Conservation (phyloP, 2,888 invertebrate species). For the Macropis europaea region DNA sequence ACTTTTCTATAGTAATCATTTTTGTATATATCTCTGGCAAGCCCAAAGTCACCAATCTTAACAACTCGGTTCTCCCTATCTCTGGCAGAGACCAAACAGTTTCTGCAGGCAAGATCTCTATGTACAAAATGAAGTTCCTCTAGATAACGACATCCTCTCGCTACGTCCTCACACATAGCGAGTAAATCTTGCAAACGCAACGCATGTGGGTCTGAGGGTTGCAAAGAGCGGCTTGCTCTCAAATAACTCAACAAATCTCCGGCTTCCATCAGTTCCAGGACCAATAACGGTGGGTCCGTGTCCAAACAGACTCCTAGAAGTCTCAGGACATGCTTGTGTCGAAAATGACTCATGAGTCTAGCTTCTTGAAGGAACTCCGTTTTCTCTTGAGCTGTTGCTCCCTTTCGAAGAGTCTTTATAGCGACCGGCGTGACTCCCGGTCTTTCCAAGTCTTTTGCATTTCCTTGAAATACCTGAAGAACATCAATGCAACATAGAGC, state of each 20-base stretch:
- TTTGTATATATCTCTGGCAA: constrained; percentile 97
- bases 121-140: constrained; percentile 99
- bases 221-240: constrained; percentile 87
- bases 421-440: constrained; percentile 88
- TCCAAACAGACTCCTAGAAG: constrained; percentile 97
- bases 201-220: constrained; percentile 83
- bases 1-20: constrained; percentile 99
- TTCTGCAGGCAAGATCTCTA: constrained; percentile 96
- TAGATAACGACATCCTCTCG: constrained; percentile 95
- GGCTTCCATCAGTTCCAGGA: constrained; percentile 98
- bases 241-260: constrained; percentile 96
- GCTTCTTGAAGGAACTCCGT: constrained; percentile 98
- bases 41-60: constrained; percentile 98
- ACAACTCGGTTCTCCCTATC: constrained; percentile 88
- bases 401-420: constrained; percentile 96
- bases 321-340: constrained; percentile 96
- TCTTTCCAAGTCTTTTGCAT: constrained; percentile 86
- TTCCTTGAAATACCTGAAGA: constrained; percentile 89
- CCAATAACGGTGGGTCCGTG: constrained; percentile 94
- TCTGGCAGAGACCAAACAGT: constrained; percentile 92
- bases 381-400: constrained; percentile 94
- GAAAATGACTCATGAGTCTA: constrained; percentile 97
- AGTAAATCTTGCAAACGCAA: constrained; percentile 92
- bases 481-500: neutral
- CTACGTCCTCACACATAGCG: constrained; percentile 97